Conservation (phyloP, 2,113 vertebrate genomes). For the Chionomys nivalis region DNA sequence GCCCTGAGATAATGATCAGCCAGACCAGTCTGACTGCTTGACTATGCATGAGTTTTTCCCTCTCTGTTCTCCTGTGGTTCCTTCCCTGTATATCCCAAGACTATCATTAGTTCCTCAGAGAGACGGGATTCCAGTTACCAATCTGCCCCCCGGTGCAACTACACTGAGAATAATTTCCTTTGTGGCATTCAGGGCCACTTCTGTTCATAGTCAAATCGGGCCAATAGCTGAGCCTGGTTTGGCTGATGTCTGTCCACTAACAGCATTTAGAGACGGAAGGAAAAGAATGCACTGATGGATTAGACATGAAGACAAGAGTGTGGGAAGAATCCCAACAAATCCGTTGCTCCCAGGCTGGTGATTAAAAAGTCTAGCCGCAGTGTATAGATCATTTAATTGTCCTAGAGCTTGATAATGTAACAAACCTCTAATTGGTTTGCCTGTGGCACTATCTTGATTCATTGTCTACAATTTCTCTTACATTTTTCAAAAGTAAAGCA, state of each 20-base stretch:
- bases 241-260: not conserved
- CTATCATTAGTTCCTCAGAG: not conserved
- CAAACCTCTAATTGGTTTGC: conserved; percentile 4
- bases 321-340: not conserved
- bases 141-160: too few relatives aligned
- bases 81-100: not conserved
- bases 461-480: not conserved
- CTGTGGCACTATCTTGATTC: not conserved
- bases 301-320: not conserved
- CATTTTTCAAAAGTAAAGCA: not conserved
- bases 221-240: not conserved
- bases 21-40: not conserved
- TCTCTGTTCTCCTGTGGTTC: not conserved
- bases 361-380: not conserved
- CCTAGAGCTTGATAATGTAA: not conserved
- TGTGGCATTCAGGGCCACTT: not conserved
- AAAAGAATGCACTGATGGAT: not conserved
- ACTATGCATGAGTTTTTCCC: not conserved
- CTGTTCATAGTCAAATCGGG: not conserved
- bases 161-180: not conserved
- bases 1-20: not conserved
- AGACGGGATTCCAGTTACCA: not conserved
- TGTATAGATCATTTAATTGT: not conserved
- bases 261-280: not conserved
- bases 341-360: not conserved